A percentile compares a stretch with the other conserved stretches of the same genome.
phyloP scores from a whole-genome alignment of 2,888 invertebrate genomes.

The Thereva unica region DNA sequence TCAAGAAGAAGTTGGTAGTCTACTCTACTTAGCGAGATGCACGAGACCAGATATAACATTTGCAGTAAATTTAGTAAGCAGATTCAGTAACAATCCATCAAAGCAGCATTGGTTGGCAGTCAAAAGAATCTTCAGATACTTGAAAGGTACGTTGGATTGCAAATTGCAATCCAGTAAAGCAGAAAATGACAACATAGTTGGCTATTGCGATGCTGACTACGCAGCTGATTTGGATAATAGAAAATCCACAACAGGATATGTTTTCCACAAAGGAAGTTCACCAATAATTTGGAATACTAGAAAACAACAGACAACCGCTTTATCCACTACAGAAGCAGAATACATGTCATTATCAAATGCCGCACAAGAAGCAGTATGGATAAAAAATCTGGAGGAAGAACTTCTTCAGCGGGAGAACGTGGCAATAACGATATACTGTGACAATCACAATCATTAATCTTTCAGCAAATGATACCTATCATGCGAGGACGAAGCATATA shows the following conservation, averaged over 20 bases:
- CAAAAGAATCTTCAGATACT: constrained; percentile 36
- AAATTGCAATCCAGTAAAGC: constrained; percentile 3
- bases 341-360: constrained; percentile 47
- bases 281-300: constrained; percentile 34
- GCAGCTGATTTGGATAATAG: no score
- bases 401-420: no score
- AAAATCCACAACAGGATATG: no score
- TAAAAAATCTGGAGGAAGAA: no score
- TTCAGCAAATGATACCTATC: no score
- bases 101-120: constrained; percentile 18
- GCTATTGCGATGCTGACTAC: no score
- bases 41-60: constrained; percentile 40
- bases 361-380: no score
- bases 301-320: constrained; percentile 34
- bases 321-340: constrained; percentile 49
- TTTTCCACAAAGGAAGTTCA: constrained; percentile 11
- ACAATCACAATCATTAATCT: no score
- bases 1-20: constrained; percentile 26
- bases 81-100: constrained; percentile 34
- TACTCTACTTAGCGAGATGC: constrained; percentile 22
- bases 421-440: no score
- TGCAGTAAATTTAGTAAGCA: constrained; percentile 32
- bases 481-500: no score
- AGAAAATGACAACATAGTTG: no score
- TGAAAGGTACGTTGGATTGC: constrained; percentile 35